phyloP scores from a whole-genome alignment of 1,140 invertebrate species.

The Anastrepha obliqua region DNA sequence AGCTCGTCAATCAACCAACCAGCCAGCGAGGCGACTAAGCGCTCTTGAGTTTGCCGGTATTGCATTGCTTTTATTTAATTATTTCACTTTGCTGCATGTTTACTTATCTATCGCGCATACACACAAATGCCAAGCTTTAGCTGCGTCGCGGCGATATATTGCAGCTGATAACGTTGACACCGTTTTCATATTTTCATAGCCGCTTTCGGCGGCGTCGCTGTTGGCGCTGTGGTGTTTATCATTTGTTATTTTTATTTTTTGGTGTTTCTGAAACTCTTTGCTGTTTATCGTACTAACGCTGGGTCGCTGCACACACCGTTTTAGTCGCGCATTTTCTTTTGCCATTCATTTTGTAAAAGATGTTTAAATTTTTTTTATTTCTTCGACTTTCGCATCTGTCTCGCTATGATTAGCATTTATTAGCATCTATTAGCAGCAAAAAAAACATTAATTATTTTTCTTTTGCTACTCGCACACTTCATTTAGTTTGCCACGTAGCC shows the following conservation, averaged over 20 bases:
- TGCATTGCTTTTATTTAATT: slow-evolving; percentile 16
- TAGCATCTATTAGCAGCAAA: neutral
- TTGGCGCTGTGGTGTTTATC: neutral
- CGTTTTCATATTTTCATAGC: slow-evolving; percentile 12
- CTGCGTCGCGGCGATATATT: neutral
- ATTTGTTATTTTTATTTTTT: neutral
- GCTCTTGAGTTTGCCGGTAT: neutral
- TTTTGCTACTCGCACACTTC: no score
- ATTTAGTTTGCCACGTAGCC: neutral
- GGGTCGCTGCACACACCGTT: no score
- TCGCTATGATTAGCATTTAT: neutral
- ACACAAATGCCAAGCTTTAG: neutral
- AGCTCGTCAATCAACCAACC: neutral
- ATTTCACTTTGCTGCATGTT: neutral
- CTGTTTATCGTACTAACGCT: no score
- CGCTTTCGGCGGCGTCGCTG: neutral
- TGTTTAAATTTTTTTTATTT: neutral
- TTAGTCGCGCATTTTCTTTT: neutral
- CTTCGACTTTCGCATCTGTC: neutral
- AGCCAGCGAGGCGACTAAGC: slow-evolving; percentile 18
- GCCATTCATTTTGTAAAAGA: neutral
- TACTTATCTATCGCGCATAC: neutral
- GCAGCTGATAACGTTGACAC: slow-evolving; percentile 2
- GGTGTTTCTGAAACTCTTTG: no score
- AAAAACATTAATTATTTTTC: no score